Evolutionary conservation across 2,888 invertebrate genomes (phyloP).

Genomic region (Hoplodrina ambigua): DNA sequence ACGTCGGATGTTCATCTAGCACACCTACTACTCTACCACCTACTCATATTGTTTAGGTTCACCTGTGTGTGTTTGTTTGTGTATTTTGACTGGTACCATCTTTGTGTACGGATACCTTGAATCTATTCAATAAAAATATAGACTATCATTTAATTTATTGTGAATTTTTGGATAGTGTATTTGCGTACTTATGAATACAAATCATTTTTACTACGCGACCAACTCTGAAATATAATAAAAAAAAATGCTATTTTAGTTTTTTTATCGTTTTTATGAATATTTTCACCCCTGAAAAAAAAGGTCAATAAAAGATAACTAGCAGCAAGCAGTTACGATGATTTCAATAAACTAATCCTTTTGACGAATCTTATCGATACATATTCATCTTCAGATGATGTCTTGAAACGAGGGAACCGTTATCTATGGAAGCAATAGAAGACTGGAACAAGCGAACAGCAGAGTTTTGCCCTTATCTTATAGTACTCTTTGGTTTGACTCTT

Average conservation of each 20-base stretch:
- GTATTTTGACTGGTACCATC: not conserved
- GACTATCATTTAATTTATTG: not conserved
- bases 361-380: constrained; percentile 3
- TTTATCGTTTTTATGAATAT: too few relatives aligned
- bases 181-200: too few relatives aligned
- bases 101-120: not conserved
- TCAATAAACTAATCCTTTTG: too few relatives aligned
- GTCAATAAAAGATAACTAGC: too few relatives aligned
- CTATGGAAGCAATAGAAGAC: not conserved
- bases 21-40: not conserved
- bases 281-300: too few relatives aligned
- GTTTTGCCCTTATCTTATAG: too few relatives aligned
- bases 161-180: not conserved
- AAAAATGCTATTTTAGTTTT: too few relatives aligned
- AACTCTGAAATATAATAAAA: too few relatives aligned
- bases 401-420: not conserved
- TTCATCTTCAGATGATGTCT: not conserved
- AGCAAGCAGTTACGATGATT: not conserved
- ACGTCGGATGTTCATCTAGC: constrained; percentile 13
- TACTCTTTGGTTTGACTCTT: too few relatives aligned
- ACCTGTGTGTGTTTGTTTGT: constrained; percentile 37
- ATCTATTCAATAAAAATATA: not conserved
- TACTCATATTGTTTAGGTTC: constrained; percentile 15
- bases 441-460: not conserved
- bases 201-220: too few relatives aligned